Percentiles rank a stretch among this genome's conserved stretches.
Evolutionary conservation across 2,888 invertebrate genomes (phyloP).

Genomic region (Sinohyriopsis cumingii): DNA sequence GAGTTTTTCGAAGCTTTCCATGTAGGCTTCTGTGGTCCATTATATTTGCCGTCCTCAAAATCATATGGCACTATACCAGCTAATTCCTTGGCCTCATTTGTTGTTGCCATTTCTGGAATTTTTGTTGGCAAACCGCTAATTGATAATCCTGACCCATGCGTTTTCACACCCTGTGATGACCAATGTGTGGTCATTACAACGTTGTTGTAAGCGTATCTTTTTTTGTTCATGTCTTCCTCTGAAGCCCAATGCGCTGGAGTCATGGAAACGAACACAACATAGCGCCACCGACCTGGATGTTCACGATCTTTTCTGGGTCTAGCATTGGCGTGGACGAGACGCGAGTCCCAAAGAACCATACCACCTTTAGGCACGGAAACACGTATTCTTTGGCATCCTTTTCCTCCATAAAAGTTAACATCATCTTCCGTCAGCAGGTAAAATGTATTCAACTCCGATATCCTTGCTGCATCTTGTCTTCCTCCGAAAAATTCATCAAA

Average conservation of each 20-base stretch:
- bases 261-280: slow-evolving; percentile 47
- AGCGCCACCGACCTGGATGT: slow-evolving; percentile 41
- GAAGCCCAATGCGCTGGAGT: slow-evolving; percentile 45
- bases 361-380: slow-evolving; percentile 47
- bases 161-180: slow-evolving; percentile 30
- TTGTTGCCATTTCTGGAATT: slow-evolving; percentile 39
- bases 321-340: slow-evolving; percentile 43
- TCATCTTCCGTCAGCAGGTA: slow-evolving; percentile 10
- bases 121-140: slow-evolving; percentile 1
- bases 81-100: slow-evolving; percentile 33
- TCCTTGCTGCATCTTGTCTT: not conserved
- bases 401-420: slow-evolving; percentile 6
- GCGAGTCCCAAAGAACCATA: slow-evolving; percentile 51
- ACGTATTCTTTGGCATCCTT: slow-evolving; percentile 26
- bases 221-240: slow-evolving; percentile 26
- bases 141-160: no score
- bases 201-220: slow-evolving; percentile 33
- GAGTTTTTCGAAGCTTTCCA: no score
- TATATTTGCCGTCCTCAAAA: slow-evolving; percentile 29
- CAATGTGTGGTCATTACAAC: slow-evolving; percentile 40
- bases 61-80: slow-evolving; percentile 29
- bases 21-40: slow-evolving; percentile 12
- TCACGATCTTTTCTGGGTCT: slow-evolving; percentile 29
- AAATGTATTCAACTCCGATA: no score
- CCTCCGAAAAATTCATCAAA: slow-evolving; percentile 27